phyloP scores from a whole-genome alignment of 2,888 invertebrate species.

The Noctua janthe region DNA sequence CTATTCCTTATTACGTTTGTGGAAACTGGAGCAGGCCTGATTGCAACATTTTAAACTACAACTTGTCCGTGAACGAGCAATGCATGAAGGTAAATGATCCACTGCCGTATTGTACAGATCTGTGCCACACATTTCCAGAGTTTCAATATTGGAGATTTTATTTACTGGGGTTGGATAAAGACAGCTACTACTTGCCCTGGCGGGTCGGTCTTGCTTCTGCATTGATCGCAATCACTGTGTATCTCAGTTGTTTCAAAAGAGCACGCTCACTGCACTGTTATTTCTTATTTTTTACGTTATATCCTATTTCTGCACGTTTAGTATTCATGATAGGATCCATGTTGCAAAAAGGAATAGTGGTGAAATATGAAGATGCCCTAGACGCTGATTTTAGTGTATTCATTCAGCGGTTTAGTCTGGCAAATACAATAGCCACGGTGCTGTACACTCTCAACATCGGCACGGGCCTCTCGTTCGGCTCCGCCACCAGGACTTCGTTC shows the following conservation, averaged over 20 bases:
- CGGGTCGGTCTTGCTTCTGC: conserved; percentile 79
- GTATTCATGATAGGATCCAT: conserved; percentile 80
- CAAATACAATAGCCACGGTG: conserved; percentile 72
- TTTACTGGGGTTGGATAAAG: conserved; percentile 62
- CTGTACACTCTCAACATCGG: conserved; percentile 77
- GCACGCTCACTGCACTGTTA: conserved; percentile 73
- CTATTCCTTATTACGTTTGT: conserved; percentile 81
- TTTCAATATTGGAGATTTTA: conserved; percentile 81
- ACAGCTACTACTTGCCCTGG: conserved; percentile 76
- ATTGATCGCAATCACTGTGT: conserved; percentile 71
- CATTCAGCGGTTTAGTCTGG: conserved; percentile 62
- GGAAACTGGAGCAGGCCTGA: conserved; percentile 76
- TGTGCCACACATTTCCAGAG: conserved; percentile 81
- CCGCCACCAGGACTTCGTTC: conserved; percentile 77
- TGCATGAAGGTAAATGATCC: conserved; percentile 73
- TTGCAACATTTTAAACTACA: conserved; percentile 76
- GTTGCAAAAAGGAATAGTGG: conserved; percentile 83
- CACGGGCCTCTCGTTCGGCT: conserved; percentile 77
- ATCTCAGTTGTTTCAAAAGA: conserved; percentile 77
- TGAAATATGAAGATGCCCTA: conserved; percentile 76
- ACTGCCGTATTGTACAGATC: conserved; percentile 71
- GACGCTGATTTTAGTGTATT: conserved; percentile 78
- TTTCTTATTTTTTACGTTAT: conserved; percentile 68
- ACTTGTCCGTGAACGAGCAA: conserved; percentile 81
- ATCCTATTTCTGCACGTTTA: conserved; percentile 74